Percentiles rank a stretch among this genome's conserved stretches.
These are phyloP conservation scores for Adelphocoris suturalis DNA, from an alignment of 2,888 invertebrate species.

Conservation along the genomic window DNA sequence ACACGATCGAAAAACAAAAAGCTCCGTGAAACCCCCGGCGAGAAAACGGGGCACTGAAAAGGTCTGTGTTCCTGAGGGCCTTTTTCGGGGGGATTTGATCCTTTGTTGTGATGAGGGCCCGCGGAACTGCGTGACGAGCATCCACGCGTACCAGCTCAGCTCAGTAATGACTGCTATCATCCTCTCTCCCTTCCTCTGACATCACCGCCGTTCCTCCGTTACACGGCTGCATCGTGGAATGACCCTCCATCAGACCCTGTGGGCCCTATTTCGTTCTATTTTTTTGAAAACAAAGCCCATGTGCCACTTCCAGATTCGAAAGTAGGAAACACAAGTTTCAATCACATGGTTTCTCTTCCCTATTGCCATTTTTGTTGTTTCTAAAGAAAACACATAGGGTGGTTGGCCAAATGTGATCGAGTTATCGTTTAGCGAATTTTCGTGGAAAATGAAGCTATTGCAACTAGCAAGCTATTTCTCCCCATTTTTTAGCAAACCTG, in stretches of 20 bases:
- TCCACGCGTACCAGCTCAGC: slow-evolving; percentile 40
- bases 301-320: background rate
- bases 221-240: background rate
- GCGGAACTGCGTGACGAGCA: slow-evolving; percentile 44
- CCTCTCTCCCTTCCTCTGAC: background rate
- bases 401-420: too few relatives aligned
- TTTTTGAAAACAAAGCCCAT: background rate
- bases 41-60: background rate
- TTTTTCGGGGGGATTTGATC: slow-evolving; percentile 8
- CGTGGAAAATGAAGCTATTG: too few relatives aligned
- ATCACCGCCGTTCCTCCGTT: background rate
- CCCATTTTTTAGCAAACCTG: too few relatives aligned
- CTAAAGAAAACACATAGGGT: too few relatives aligned
- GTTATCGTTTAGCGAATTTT: too few relatives aligned
- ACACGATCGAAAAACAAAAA: slow-evolving; percentile 32
- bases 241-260: background rate
- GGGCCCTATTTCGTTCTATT: background rate
- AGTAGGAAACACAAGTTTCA: background rate
- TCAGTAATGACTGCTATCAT: slow-evolving; percentile 43
- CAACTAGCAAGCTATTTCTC: too few relatives aligned
- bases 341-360: background rate
- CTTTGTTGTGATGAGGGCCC: slow-evolving; percentile 10
- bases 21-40: background rate
- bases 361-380: background rate
- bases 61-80: slow-evolving; percentile 9